Percentiles rank a stretch among this genome's conserved stretches.
phyloP scores from a whole-genome alignment of 2,888 invertebrate species.

The Aspidapion aeneum region DNA sequence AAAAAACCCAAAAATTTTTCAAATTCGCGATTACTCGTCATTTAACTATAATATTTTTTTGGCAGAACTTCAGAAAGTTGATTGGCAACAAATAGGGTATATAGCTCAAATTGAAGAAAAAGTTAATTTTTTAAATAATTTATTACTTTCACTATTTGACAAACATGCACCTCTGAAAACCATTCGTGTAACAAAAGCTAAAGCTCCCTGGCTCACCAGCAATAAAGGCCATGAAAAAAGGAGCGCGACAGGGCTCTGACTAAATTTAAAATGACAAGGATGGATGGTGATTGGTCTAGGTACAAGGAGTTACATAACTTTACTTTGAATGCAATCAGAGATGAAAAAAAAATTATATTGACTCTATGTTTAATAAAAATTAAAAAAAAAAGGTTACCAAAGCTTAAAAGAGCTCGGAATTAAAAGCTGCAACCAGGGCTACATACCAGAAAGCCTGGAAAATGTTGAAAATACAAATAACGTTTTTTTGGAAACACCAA shows the following conservation, averaged over 20 bases:
- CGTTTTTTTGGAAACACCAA: not conserved
- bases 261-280: constrained; percentile 12
- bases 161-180: constrained; percentile 1
- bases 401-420: not conserved
- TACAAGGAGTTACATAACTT: constrained; percentile 12
- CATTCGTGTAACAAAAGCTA: constrained; percentile 1
- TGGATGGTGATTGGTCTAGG: not conserved
- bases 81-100: constrained; percentile 4
- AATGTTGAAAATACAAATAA: not conserved
- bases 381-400: not conserved
- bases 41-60: constrained; percentile 8
- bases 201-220: constrained; percentile 12
- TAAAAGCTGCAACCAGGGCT: not conserved
- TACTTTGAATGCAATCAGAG: not conserved
- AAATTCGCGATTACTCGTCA: constrained; percentile 1
- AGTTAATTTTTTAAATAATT: constrained; percentile 9
- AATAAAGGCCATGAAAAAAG: constrained; percentile 1
- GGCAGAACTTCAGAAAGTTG: not conserved
- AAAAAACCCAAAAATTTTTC: constrained; percentile 5
- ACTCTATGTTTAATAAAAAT: not conserved
- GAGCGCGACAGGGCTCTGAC: constrained; percentile 4
- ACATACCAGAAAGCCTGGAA: not conserved
- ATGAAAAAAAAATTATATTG: not conserved
- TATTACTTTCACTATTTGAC: not conserved
- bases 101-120: constrained; percentile 8